phyloP scores from a whole-genome alignment of 2,888 invertebrate species.

The Volucella bombylans region DNA sequence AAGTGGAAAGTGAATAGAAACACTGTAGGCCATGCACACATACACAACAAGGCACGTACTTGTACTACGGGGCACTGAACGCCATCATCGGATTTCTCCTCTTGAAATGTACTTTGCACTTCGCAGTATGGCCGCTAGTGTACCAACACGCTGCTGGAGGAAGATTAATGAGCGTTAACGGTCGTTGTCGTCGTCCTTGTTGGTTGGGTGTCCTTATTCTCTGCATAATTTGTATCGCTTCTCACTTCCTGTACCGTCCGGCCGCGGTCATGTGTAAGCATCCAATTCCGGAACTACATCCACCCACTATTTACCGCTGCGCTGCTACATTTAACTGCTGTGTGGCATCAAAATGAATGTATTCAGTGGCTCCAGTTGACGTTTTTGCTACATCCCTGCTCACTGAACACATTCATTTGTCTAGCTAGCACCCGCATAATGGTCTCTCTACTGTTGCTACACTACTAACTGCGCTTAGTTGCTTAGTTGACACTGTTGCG shows the following conservation, averaged over 20 bases:
- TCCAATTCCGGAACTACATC: slow-evolving; percentile 38
- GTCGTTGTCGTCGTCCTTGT: slow-evolving; percentile 65
- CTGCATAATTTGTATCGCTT: slow-evolving; percentile 69
- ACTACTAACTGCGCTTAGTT: neutral
- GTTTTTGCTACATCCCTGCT: slow-evolving; percentile 16
- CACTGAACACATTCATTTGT: slow-evolving; percentile 58
- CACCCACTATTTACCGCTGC: slow-evolving; percentile 13
- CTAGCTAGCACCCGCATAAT: slow-evolving; percentile 65
- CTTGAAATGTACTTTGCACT: slow-evolving; percentile 59
- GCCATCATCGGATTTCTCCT: slow-evolving; percentile 40
- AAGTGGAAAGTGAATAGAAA: slow-evolving; percentile 48
- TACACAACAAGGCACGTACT: slow-evolving; percentile 1
- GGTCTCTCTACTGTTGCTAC: slow-evolving; percentile 63
- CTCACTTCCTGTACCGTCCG: slow-evolving; percentile 36
- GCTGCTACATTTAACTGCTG: neutral
- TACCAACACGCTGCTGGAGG: slow-evolving; percentile 5
- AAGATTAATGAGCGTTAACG: slow-evolving; percentile 72
- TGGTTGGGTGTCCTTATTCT: slow-evolving; percentile 13
- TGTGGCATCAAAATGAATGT: slow-evolving; percentile 37
- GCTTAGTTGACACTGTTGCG: slow-evolving; percentile 56
- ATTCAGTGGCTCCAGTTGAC: slow-evolving; percentile 45
- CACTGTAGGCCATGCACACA: slow-evolving; percentile 32
- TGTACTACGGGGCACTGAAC: slow-evolving; percentile 36
- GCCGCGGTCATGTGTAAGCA: neutral
- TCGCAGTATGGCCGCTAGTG: slow-evolving; percentile 4